These are phyloP conservation scores for Chromoteleia sp. DNA, from an alignment of 2,888 invertebrate species.

Conservation along the genomic window DNA sequence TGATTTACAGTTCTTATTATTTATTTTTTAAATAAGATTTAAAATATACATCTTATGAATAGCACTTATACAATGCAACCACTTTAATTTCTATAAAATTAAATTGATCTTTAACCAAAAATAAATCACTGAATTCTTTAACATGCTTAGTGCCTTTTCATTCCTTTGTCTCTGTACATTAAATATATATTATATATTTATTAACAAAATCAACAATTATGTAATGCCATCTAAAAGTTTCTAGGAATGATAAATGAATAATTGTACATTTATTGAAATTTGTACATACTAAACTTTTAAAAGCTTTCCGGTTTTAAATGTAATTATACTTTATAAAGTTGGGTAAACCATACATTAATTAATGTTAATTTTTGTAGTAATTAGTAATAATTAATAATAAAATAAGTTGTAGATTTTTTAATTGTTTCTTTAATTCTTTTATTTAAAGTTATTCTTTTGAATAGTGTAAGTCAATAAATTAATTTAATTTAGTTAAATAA, in stretches of 20 bases:
- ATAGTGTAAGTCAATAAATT: too few species aligned
- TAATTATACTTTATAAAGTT: background rate
- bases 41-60: background rate
- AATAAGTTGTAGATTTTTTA: background rate
- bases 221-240: slow-evolving; percentile 56
- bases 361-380: background rate
- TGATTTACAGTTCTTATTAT: background rate
- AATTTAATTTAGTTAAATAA: background rate
- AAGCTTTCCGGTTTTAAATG: slow-evolving; percentile 7
- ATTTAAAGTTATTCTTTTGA: too few species aligned
- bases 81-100: background rate
- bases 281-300: slow-evolving; percentile 13
- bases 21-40: background rate
- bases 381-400: too few species aligned
- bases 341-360: background rate
- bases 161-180: slow-evolving; percentile 29
- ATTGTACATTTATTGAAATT: slow-evolving; percentile 66
- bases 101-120: slow-evolving; percentile 17
- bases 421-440: too few species aligned
- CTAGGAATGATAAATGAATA: slow-evolving; percentile 65
- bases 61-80: background rate
- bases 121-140: slow-evolving; percentile 5
- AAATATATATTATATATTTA: slow-evolving; percentile 28
- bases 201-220: slow-evolving; percentile 60
- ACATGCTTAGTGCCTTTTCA: slow-evolving; percentile 35